Evolutionary conservation across 2,888 invertebrate species (phyloP).

Genomic region (Liposcelis brunnea): DNA sequence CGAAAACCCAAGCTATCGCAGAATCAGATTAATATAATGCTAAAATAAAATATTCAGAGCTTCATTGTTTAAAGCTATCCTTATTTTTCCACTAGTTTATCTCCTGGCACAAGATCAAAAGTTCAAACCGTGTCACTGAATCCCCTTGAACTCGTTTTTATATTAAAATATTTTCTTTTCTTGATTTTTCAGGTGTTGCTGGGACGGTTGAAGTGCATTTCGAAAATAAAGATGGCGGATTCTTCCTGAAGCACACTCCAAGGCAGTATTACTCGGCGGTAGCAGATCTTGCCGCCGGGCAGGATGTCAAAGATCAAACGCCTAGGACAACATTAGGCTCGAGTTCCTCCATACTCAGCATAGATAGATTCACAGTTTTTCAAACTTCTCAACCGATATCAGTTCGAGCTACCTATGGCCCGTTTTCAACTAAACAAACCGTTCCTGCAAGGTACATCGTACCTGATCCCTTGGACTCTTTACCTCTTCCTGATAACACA

Average conservation of each 20-base stretch:
- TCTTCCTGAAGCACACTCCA: conserved; percentile 69
- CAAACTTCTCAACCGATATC: conserved; percentile 82
- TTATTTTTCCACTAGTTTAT: too few species aligned
- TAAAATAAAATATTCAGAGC: too few species aligned
- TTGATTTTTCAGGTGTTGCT: conserved; percentile 43
- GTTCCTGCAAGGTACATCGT: conserved; percentile 80
- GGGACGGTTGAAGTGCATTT: conserved; percentile 74
- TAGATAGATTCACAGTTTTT: conserved; percentile 80
- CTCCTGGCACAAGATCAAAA: too few species aligned
- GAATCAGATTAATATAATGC: too few species aligned
- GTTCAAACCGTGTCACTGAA: too few species aligned
- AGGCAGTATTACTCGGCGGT: conserved; percentile 41
- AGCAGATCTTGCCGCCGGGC: conserved; percentile 27
- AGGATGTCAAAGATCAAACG: conserved; percentile 19
- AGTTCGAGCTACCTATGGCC: conserved; percentile 82
- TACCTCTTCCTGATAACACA: too few species aligned
- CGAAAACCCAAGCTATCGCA: too few species aligned
- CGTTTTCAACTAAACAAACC: conserved; percentile 88
- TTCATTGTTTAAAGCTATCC: too few species aligned
- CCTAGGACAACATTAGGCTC: conserved; percentile 20
- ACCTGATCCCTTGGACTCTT: conserved; percentile 40
- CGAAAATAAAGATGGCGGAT: conserved; percentile 80
- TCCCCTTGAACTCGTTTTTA: too few species aligned
- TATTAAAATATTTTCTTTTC: conserved; percentile 11
- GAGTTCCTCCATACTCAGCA: conserved; percentile 51